Percentiles rank a stretch among this genome's conserved stretches.
phyloP scores from a whole-genome alignment of 2,797 vertebrate genomes.

The Sebastes aleutianus region DNA sequence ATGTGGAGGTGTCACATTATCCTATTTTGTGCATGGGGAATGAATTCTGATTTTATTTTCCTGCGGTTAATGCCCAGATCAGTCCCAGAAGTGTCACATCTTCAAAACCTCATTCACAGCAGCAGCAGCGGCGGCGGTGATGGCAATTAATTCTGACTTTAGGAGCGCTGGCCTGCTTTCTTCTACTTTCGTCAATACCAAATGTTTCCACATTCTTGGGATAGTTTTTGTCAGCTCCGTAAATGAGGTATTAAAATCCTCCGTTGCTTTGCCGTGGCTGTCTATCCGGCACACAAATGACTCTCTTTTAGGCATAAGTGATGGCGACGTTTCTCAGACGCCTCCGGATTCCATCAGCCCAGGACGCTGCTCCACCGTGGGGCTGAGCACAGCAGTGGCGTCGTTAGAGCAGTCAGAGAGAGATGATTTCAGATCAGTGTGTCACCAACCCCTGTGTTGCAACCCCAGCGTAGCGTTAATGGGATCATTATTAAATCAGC shows the following conservation, averaged over 20 bases:
- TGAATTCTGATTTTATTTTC: conserved; percentile 46
- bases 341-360: conserved; percentile 37
- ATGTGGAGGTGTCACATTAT: conserved; percentile 48
- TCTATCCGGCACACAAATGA: conserved; percentile 41
- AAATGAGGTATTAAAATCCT: conserved; percentile 58
- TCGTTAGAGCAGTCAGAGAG: conserved; percentile 59
- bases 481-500: conserved; percentile 62
- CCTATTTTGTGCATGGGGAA: conserved; percentile 6
- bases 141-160: conserved; percentile 48
- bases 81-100: conserved; percentile 59
- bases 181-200: conserved; percentile 19
- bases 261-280: conserved; percentile 19
- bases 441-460: conserved; percentile 49
- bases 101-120: conserved; percentile 40
- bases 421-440: conserved; percentile 60
- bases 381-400: conserved; percentile 39
- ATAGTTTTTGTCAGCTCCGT: conserved; percentile 51
- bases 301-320: conserved; percentile 56
- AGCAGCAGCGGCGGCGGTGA: neutral
- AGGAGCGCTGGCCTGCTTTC: conserved; percentile 32
- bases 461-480: conserved; percentile 29
- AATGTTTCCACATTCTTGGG: conserved; percentile 36
- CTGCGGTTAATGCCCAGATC: conserved; percentile 43
- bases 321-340: conserved; percentile 41
- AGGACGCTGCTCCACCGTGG: conserved; percentile 12